Evolutionary conservation across 2,113 vertebrate species (phyloP), one percentile per base, ranked within the genome.

Genomic region (Halichoerus grypus): DNA sequence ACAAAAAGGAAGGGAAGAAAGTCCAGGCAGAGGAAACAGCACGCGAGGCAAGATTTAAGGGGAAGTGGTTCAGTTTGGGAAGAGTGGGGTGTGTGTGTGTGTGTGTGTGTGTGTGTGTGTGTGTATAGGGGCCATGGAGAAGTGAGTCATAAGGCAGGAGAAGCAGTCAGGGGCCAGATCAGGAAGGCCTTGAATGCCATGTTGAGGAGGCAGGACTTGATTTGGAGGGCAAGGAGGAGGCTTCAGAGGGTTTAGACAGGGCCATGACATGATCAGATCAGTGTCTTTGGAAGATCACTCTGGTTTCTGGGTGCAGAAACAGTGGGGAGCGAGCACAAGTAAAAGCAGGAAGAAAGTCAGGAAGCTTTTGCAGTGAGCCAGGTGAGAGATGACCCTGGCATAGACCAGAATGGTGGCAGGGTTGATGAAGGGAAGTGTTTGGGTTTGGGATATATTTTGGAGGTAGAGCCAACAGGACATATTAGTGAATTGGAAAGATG

Each of bases 341-440:
- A 67, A 90, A 92, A 92, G 46, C 46, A 92, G 77, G 46, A 94
- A 87, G 85, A 83, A 92, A 90, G 36, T 69, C 69, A 87, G 22
- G 85, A 82, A 31, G 46, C 33, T 85, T 76, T 3, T 74, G 53
- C 46, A 92, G 51, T 87, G 3, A 65, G 72, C 19, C 81, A 95
- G 36, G 46, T 1, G 5, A 80, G 77, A 71, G 10, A 93, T 39
- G 21, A 87, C 82, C 61, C n/a, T 57, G 39, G 51, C 6, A 19
- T 36, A 69, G 81, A 88, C 42, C 51, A 72, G 42, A 80, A 46
- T 22, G 88, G 80, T 61, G 72, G 49, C 61, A 61, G 49, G 42
- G 49, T 61, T 55, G 55, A 87, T 65, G 19, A 72, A 49, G 36
- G 88, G 46, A 83, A 65, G 22, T 55, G 28, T 76, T 80, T 69